Percentiles rank a stretch among this genome's conserved stretches.
Conservation (phyloP, 2,888 invertebrate species). For the Ectemnius lituratus region DNA sequence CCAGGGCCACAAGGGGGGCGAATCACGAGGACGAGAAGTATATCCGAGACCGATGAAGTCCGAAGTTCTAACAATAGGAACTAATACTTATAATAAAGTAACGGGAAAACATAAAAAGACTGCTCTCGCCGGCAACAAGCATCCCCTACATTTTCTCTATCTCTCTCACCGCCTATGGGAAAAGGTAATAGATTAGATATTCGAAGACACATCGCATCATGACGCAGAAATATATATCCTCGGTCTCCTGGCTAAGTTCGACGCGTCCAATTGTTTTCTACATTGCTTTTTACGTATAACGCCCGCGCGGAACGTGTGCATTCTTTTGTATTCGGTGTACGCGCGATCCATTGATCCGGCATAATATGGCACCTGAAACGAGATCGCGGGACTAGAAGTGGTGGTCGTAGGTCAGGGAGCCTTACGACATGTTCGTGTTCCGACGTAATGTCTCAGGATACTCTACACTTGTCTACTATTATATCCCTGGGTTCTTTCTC, state of each 20-base stretch:
- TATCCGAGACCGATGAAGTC: neutral
- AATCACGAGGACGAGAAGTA: neutral
- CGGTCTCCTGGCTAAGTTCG: neutral
- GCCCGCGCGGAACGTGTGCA: neutral
- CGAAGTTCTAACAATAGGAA: conserved; percentile 12
- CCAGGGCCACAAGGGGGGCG: neutral
- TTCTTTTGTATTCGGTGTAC: conserved; percentile 34
- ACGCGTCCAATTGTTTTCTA: neutral
- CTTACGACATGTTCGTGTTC: conserved; percentile 37
- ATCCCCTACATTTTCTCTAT: conserved; percentile 22
- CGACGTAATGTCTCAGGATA: conserved; percentile 56
- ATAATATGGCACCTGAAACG: conserved; percentile 9
- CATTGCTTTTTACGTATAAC: conserved; percentile 2
- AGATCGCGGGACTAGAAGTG: conserved; percentile 25
- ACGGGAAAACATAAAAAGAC: conserved; percentile 44
- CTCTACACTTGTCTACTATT: conserved; percentile 48
- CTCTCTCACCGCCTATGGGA: conserved; percentile 20
- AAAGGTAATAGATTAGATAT: conserved; percentile 36
- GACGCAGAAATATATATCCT: too few relatives aligned
- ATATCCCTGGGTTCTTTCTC: conserved; percentile 39
- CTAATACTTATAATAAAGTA: conserved; percentile 11
- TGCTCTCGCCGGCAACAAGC: conserved; percentile 50
- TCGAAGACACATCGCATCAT: conserved; percentile 12
- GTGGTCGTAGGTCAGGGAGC: conserved; percentile 31
- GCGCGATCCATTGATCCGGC: conserved; percentile 33